Base-by-base conservation (phyloP, 1,140 invertebrate species). In the Acromyrmex echinatior region DNA sequence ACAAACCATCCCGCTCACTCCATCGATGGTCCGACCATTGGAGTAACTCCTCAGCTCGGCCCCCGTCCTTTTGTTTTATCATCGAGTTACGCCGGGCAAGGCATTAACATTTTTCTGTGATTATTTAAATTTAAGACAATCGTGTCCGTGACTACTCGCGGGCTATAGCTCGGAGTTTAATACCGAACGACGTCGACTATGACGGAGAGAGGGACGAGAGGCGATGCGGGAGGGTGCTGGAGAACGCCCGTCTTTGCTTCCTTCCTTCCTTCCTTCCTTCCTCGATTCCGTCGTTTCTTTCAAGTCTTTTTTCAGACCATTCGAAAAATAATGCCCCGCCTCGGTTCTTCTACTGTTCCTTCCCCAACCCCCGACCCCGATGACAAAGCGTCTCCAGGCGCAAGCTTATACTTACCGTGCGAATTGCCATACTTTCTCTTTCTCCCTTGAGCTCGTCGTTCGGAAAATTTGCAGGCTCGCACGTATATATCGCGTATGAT, bases 111-210 rank as follows among this genome's bases (percentile, higher is more conserved):
- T 93, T 93, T 94, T 92, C 88, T 74, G 92, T 93, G 91, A 94
- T 94, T 94, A 94, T 94, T 94, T 93, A 94, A 94, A 94, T 94
- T 92, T 91, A 92, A 93, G 92, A 92, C 91, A 93, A 93, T 94
- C 92, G 86, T 79, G 76, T 74, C 81, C 87, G 45, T 73, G 86
- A 92, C 87, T 87, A 79, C 88, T 76, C 87, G 81, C 87, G 56
- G 25, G 62, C 79, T 84, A 87, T 73, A 45, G 39, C 66, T 31
- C 63, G 18, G 28, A 10, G 16, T 90, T 87, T 91, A 92, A 92
- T 86, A 45, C 74, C 65, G 74, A 87, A 90, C 86, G 66, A 71
- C 78, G 79, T 84, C 21, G 88, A 39, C 53, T 56, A 65, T 66
- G 25, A 78, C 14, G 51, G 65, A 18, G 74, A 21, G 16, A 45